Base-by-base conservation (phyloP, 1,140 invertebrate species). In the Pseudachorutes palmiensis region DNA sequence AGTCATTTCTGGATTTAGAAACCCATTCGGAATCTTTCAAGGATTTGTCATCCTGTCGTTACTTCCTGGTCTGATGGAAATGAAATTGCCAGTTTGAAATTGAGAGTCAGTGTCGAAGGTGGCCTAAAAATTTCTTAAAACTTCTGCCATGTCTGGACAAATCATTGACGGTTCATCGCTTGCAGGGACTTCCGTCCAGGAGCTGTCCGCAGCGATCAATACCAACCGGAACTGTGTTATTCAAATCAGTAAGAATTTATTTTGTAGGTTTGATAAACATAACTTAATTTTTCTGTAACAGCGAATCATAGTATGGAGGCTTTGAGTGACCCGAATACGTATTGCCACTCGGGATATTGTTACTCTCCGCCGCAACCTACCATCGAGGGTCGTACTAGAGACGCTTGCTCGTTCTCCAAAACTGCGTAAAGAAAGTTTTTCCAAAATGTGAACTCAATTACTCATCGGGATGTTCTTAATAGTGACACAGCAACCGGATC, bases 391-490 rank as follows among this genome's bases (percentile, higher is more conserved):
- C 64, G 67, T 29, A 66, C 70, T 9, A 33, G 70, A 59, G 70
- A 71, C 30, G 65, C 60, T 1, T 68, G 59, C 66, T 45, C 64
- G 0, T 71, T 71, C 55, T 68, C 70, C 19, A 71, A 71, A 59
- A 64, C 59, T 32, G 24, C 63, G 70, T 71, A 45, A 67, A 64
- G 49, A 5, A 41, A 2, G 24, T 12, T 16, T 33, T 29, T 29
- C 22, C n/a, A 36, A 45, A 60, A 1, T 66, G 3, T 28, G 5
- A 2, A 24, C 30, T 30, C 31, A n/a, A 1, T 64, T 32, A 41
- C 58, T 61, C 5, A 57, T 57, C 26, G 5, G 9, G 9, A n/a
- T n/a, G n/a, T 12, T 32, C 3, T 12, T 49, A 49, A 19, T 41
- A 70, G 69, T 14, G 65, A 70, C n/a, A 58, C 66, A 29, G 51